These are phyloP conservation scores for Fragum sueziense DNA, from an alignment of 2,888 invertebrate species.

Conservation along the genomic window DNA sequence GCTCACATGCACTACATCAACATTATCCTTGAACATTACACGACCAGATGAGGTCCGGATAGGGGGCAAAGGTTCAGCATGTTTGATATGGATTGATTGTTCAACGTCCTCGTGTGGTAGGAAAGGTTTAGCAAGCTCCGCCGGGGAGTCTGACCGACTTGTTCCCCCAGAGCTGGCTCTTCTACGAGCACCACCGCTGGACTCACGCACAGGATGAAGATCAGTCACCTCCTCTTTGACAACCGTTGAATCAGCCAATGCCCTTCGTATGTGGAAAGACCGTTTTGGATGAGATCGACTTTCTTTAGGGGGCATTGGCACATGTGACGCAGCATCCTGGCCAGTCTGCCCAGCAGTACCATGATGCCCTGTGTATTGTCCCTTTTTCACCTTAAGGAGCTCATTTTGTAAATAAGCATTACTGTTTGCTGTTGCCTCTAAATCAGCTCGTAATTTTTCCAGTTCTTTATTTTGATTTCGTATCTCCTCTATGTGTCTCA, in stretches of 20 bases:
- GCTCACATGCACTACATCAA: constrained; percentile 67
- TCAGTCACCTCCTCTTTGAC: constrained; percentile 39
- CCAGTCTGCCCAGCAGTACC: constrained; percentile 40
- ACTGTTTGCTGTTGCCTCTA: constrained; percentile 76
- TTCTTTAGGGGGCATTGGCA: constrained; percentile 68
- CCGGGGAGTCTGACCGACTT: constrained; percentile 69
- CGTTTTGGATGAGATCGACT: constrained; percentile 56
- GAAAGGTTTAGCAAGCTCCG: constrained; percentile 68
- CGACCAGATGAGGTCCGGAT: constrained; percentile 64
- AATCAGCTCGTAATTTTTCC: constrained; percentile 71
- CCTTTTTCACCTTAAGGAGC: constrained; percentile 71
- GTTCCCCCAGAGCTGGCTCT: constrained; percentile 62
- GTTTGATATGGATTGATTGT: constrained; percentile 57
- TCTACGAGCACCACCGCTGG: constrained; percentile 57
- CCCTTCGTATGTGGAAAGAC: constrained; percentile 56
- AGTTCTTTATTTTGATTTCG: constrained; percentile 66
- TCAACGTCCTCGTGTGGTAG: constrained; percentile 59
- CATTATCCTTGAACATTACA: constrained; percentile 54
- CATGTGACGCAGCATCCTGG: constrained; percentile 33
- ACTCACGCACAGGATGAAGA: constrained; percentile 56
- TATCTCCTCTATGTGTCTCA: constrained; percentile 73
- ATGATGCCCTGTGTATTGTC: constrained; percentile 49
- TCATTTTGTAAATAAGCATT: constrained; percentile 77
- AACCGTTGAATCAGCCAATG: constrained; percentile 34
- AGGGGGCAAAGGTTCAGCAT: constrained; percentile 64